These are phyloP conservation scores for Listrodromus nycthemerus DNA, from an alignment of 2,888 invertebrate species.

Conservation along the genomic window DNA sequence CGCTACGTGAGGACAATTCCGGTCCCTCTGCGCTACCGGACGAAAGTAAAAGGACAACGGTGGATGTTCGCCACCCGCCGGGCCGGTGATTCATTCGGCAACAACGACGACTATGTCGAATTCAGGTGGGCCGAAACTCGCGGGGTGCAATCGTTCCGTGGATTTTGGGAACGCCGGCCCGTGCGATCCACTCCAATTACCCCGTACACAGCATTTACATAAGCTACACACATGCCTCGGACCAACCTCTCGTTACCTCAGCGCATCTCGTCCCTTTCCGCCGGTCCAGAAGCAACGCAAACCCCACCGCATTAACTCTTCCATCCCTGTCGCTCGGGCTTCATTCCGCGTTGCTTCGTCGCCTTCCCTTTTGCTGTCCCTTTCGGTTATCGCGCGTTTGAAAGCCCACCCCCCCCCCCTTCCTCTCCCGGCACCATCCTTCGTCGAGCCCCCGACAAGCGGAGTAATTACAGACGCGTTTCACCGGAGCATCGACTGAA, in stretches of 20 bases:
- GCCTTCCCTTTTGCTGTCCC: slow-evolving; percentile 40
- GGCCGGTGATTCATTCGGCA: slow-evolving; percentile 6
- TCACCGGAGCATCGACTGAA: slow-evolving; percentile 80
- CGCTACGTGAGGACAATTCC: slow-evolving; percentile 42
- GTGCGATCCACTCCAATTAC: slow-evolving; percentile 78
- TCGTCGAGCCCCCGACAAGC: slow-evolving; percentile 71
- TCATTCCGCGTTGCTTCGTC: slow-evolving; percentile 59
- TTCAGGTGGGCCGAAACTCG: slow-evolving; percentile 62
- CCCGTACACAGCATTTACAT: slow-evolving; percentile 78
- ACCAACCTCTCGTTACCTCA: slow-evolving; percentile 53
- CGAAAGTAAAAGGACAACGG: slow-evolving; percentile 19
- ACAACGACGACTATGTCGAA: background rate
- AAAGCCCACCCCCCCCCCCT: slow-evolving; percentile 18
- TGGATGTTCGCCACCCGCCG: slow-evolving; percentile 5
- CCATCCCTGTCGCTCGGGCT: slow-evolving; percentile 70
- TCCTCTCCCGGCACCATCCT: slow-evolving; percentile 37
- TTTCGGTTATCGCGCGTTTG: slow-evolving; percentile 47
- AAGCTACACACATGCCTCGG: slow-evolving; percentile 73
- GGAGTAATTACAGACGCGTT: slow-evolving; percentile 83
- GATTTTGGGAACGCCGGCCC: slow-evolving; percentile 20
- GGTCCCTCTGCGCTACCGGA: background rate
- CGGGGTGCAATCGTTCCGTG: slow-evolving; percentile 49
- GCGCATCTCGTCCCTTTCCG: background rate
- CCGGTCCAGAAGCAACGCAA: slow-evolving; percentile 43
- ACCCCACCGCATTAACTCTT: slow-evolving; percentile 42